phyloP scores from a whole-genome alignment of 2,113 vertebrate genomes.

The Tautogolabrus adspersus region DNA sequence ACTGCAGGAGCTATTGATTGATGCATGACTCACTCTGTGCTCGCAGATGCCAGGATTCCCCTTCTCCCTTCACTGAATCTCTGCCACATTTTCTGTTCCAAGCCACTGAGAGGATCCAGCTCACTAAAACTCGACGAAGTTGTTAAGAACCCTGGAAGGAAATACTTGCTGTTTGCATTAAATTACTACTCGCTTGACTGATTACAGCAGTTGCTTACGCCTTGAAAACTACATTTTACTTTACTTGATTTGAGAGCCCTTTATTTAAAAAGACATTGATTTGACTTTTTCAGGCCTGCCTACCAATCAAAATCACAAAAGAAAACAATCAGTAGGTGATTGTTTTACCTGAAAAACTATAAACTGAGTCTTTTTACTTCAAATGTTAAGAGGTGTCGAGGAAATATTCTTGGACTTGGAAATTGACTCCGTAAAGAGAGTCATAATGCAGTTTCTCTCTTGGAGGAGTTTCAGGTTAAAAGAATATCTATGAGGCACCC shows the following conservation, averaged over 20 bases:
- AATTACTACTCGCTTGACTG: slow-evolving; percentile 40
- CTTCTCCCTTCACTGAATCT: slow-evolving; percentile 38
- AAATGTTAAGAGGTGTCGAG: neutral
- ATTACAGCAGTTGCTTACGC: slow-evolving; percentile 5
- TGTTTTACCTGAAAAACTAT: neutral
- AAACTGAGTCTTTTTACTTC: neutral
- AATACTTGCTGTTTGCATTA: slow-evolving; percentile 56
- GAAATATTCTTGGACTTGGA: too few relatives aligned
- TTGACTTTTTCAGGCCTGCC: neutral
- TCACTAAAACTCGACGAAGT: slow-evolving; percentile 37
- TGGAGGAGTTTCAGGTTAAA: slow-evolving; percentile 28
- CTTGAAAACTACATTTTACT: slow-evolving; percentile 1
- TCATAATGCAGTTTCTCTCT: neutral
- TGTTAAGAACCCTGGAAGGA: slow-evolving; percentile 41
- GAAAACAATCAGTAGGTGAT: neutral
- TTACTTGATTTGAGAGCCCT: neutral
- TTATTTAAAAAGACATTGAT: slow-evolving; percentile 1
- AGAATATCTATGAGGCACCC: slow-evolving; percentile 1
- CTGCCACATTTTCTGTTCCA: slow-evolving; percentile 45
- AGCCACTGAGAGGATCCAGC: slow-evolving; percentile 38
- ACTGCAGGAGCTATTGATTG: slow-evolving; percentile 71
- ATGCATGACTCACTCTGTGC: slow-evolving; percentile 47
- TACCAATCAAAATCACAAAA: too few relatives aligned
- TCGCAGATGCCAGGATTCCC: slow-evolving; percentile 69
- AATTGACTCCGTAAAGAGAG: neutral